A percentile compares a stretch with the other conserved stretches of the same genome.
Evolutionary conservation across 2,888 invertebrate genomes (phyloP).

Genomic region (Orchesella flavescens): DNA sequence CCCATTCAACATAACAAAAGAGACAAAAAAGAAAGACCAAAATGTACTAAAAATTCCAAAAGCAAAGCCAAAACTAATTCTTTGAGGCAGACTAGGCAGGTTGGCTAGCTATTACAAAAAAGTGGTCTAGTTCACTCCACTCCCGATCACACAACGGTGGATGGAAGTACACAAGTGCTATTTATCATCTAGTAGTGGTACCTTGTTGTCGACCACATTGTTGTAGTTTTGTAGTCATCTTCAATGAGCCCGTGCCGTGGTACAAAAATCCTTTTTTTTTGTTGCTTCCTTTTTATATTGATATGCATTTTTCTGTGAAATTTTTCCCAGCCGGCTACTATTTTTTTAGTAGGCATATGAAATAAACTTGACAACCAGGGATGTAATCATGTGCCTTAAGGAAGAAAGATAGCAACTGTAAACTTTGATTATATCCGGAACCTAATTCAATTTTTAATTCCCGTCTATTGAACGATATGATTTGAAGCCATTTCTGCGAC

Average conservation of each 20-base stretch:
- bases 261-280: constrained; percentile 10
- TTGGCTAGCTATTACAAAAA: constrained; percentile 47
- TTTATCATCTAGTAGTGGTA: neutral
- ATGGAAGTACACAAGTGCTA: constrained; percentile 6
- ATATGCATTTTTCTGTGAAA: constrained; percentile 23
- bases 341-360: constrained; percentile 3
- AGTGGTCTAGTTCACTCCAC: constrained; percentile 15
- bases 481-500: too few relatives aligned
- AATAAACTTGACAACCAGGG: neutral
- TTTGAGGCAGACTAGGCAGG: constrained; percentile 22
- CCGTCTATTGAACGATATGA: too few relatives aligned
- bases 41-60: constrained; percentile 58
- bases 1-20: constrained; percentile 59
- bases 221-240: too few relatives aligned
- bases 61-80: constrained; percentile 57
- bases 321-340: constrained; percentile 48
- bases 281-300: neutral
- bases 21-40: constrained; percentile 45
- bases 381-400: too few relatives aligned
- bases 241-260: too few relatives aligned
- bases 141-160: constrained; percentile 19
- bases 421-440: too few relatives aligned
- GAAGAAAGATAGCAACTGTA: too few relatives aligned
- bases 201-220: constrained; percentile 18
- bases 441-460: too few relatives aligned